These are phyloP conservation scores for Chrysodeixis includens DNA, from an alignment of 2,888 invertebrate species.

Conservation along the genomic window DNA sequence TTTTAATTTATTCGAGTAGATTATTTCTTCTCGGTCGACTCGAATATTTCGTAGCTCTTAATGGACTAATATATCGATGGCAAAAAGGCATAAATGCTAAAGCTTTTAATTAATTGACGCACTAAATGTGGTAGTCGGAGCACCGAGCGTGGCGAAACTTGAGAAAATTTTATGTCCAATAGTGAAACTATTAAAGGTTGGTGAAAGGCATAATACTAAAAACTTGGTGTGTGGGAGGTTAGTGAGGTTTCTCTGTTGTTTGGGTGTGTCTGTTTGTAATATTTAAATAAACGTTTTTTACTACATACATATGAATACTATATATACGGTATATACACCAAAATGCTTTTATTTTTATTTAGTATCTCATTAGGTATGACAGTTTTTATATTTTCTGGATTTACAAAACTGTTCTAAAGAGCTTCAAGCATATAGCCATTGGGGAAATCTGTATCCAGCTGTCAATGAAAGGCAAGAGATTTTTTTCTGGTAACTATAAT, in stretches of 20 bases:
- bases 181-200: too few relatives aligned
- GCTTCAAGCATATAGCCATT: not conserved
- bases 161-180: too few relatives aligned
- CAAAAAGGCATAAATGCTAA: conserved; percentile 32
- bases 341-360: too few relatives aligned
- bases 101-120: conserved; percentile 21
- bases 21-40: conserved; percentile 79
- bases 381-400: not conserved
- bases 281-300: too few relatives aligned
- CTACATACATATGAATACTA: too few relatives aligned
- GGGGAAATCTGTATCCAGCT: not conserved
- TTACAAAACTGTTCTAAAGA: not conserved
- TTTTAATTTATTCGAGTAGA: conserved; percentile 87
- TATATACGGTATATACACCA: too few relatives aligned
- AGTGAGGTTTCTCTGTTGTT: too few relatives aligned
- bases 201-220: too few relatives aligned
- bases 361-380: not conserved
- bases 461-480: not conserved
- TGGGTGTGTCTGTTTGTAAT: too few relatives aligned
- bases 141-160: too few relatives aligned
- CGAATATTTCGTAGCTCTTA: conserved; percentile 69
- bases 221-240: too few relatives aligned
- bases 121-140: not conserved
- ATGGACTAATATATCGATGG: conserved; percentile 52
- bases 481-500: not conserved